These are phyloP conservation scores for Lanius collurio DNA, from an alignment of 2,113 vertebrate species.

Conservation along the genomic window DNA sequence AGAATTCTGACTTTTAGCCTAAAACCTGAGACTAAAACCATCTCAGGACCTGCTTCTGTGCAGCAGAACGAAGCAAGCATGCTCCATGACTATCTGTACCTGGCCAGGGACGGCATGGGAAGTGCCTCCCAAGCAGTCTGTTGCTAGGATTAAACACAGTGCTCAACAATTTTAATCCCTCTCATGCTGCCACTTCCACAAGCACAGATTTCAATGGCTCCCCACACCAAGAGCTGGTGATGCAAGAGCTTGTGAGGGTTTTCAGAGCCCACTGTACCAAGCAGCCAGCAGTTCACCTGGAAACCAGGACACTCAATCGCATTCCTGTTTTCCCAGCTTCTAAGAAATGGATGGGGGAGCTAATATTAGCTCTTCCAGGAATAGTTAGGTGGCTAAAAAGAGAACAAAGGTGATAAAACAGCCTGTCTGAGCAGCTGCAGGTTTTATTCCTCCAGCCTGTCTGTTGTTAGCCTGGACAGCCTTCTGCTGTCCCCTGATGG, in stretches of 20 bases:
- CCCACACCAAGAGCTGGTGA: neutral
- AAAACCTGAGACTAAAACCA: neutral
- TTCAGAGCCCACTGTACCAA: neutral
- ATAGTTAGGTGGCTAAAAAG: slow-evolving; percentile 59
- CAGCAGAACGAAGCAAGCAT: accelerated
- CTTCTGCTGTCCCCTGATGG: neutral
- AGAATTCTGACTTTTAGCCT: neutral
- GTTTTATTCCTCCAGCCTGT: slow-evolving; percentile 3
- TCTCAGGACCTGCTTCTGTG: neutral
- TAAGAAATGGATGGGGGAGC: slow-evolving; percentile 26
- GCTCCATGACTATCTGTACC: neutral
- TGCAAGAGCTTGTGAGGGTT: neutral
- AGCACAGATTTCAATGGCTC: neutral
- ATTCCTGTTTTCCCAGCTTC: slow-evolving; percentile 42
- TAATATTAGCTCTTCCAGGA: slow-evolving; percentile 67
- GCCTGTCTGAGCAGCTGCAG: slow-evolving; percentile 1
- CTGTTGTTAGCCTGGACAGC: neutral
- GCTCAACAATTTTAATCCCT: neutral
- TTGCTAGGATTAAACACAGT: neutral
- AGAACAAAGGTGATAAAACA: slow-evolving; percentile 58
- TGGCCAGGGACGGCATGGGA: accelerated
- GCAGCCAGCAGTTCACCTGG: neutral
- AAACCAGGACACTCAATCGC: neutral
- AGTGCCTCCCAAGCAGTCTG: neutral
- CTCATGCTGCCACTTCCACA: neutral